Base-by-base conservation (phyloP, 92 coral and sea anemone species). In the Epizoanthus scotinus region DNA sequence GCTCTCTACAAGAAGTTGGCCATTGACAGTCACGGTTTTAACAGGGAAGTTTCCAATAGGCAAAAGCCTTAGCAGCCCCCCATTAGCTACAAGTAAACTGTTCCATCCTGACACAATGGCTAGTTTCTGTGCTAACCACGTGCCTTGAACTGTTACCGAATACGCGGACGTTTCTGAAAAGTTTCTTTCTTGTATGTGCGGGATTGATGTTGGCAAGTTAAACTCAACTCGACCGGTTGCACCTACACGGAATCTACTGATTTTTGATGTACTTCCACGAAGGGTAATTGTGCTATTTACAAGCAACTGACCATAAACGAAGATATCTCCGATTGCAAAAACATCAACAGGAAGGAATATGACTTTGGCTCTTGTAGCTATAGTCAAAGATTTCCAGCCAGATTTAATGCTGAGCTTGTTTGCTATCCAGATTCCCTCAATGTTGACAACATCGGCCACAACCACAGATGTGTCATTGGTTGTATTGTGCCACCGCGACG, bases 51-150 rank as follows among this genome's bases (percentile, higher is more conserved):
- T 79, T 21, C 87, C 91, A 50, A 67, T 78, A 12, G 97, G 93
- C 20, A 86, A 70, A 28, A 92, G 83, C 34, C 79, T 40, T 14
- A 92, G 15, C 22, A 79, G 28, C 1, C 97, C 97, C 22, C 86
- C 53, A 50, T 82, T 68, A 56, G 74, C 87, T 53, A 92, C 63
- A 19, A 71, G 38, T 34, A 92, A 78, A 2, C 56, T 63, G 58
- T 84, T 78, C 87, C 97, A 84, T 26, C 98, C 98, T 59, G 73
- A 83, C 40, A 63, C 83, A 77, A 91, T 63, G 7, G 98, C 85
- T 18, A 90, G 84, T 71, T 71, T 71, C 25, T 71, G 78, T 12
- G 78, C 78, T 52, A 71, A 52, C 78, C 78, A 71, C 0, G 44
- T 54, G 36, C 78, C 78, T 53, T 21, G 78, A 71, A 71, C 78